Evolutionary conservation across 2,113 vertebrate species (phyloP).

Genomic region (Notothenia coriiceps): DNA sequence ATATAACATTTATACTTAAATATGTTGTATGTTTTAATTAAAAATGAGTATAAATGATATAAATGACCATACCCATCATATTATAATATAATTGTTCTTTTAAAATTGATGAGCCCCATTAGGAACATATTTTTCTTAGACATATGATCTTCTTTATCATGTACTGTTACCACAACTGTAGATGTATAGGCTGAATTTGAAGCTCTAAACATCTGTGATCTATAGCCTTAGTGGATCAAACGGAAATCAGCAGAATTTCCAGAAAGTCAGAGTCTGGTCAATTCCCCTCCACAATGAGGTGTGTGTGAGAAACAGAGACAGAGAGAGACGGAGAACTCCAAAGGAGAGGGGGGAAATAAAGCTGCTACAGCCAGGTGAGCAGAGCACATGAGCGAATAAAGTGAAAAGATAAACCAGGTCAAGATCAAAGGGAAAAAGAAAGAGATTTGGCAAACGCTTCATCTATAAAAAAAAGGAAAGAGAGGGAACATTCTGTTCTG

Average conservation of each 20-base stretch:
- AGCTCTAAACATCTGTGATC: neutral
- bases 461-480: constrained; percentile 20
- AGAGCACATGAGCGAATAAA: constrained; percentile 38
- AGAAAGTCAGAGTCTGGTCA: constrained; percentile 42
- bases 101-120: too few species aligned
- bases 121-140: neutral
- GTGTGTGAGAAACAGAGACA: neutral
- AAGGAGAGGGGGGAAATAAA: constrained; percentile 29
- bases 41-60: too few species aligned
- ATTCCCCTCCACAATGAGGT: constrained; percentile 6
- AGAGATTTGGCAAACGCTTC: constrained; percentile 36
- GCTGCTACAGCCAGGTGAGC: constrained; percentile 45
- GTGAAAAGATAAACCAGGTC: constrained; percentile 16
- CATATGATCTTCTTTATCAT: neutral
- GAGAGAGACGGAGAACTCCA: neutral
- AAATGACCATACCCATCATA: too few species aligned
- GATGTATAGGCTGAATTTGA: neutral
- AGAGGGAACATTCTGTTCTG: constrained; percentile 43
- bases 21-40: too few species aligned
- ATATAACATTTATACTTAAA: too few species aligned
- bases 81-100: too few species aligned
- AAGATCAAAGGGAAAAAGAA: constrained; percentile 46
- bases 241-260: constrained; percentile 58
- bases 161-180: neutral
- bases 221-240: constrained; percentile 22